A percentile compares a stretch with the other conserved stretches of the same genome.
phyloP scores from a whole-genome alignment of 2,797 vertebrate genomes.

The Meda fulgida region DNA sequence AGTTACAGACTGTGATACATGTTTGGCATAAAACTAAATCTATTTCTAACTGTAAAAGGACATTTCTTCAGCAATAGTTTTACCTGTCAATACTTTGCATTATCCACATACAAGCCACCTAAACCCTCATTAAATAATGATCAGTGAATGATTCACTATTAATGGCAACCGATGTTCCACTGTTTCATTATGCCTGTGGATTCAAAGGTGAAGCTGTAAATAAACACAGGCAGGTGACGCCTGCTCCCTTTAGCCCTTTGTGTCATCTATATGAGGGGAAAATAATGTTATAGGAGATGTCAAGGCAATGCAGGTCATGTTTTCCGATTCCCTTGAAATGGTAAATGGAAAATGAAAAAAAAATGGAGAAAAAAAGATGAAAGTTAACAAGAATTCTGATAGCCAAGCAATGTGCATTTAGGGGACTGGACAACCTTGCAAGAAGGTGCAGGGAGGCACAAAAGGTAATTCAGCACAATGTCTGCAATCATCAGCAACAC shows the following conservation, averaged over 20 bases:
- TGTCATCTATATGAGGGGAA: not conserved
- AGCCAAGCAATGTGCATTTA: conserved; percentile 35
- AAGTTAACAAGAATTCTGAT: conserved; percentile 51
- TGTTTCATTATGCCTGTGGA: not conserved
- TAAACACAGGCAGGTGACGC: not conserved
- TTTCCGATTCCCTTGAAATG: conserved; percentile 21
- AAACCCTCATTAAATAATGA: conserved; percentile 19
- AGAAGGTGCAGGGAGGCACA: conserved; percentile 44
- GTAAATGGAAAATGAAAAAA: conserved; percentile 17
- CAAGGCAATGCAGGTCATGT: conserved; percentile 17
- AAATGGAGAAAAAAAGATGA: conserved; percentile 13
- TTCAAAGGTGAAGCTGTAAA: conserved; percentile 25
- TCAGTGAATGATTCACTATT: not conserved
- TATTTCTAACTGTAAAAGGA: not conserved
- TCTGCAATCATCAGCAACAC: conserved; percentile 49
- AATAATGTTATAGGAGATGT: conserved; percentile 22
- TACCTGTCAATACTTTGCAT: not conserved
- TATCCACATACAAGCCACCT: not conserved
- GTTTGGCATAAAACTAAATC: not conserved
- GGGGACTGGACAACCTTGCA: conserved; percentile 30
- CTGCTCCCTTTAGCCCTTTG: not conserved
- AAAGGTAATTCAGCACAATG: conserved; percentile 61
- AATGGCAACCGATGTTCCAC: not conserved
- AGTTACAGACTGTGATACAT: not conserved
- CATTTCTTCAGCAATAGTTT: conserved; percentile 9